Conservation (phyloP, 2,113 vertebrate species). For the Plestiodon gilberti region DNA sequence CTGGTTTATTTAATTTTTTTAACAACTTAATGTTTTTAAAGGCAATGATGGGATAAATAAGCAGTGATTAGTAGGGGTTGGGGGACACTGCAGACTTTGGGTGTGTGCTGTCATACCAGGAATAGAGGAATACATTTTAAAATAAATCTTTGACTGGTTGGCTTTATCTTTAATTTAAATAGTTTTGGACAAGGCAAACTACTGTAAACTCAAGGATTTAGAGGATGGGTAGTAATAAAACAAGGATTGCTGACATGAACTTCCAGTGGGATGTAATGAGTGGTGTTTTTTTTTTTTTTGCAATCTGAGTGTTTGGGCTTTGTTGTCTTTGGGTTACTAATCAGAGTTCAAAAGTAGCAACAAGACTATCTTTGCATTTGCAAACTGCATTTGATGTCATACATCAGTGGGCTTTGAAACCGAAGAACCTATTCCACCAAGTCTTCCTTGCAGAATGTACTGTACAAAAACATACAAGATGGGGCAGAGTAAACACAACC, state of each 20-base stretch:
- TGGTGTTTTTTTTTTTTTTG: background rate
- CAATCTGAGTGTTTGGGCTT: background rate
- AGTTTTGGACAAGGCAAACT: constrained; percentile 26
- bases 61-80: background rate
- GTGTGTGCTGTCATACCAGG: constrained; percentile 12
- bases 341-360: constrained; percentile 8
- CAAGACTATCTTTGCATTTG: constrained; percentile 1
- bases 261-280: background rate
- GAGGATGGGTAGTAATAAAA: constrained; percentile 16
- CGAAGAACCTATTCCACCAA: background rate
- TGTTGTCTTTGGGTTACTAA: background rate
- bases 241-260: background rate
- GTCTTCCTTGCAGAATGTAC: background rate
- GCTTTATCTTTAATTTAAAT: constrained; percentile 6
- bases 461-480: background rate
- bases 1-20: constrained; percentile 10
- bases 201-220: background rate
- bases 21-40: background rate
- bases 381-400: constrained; percentile 18
- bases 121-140: constrained; percentile 1
- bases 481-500: background rate
- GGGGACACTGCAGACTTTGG: background rate
- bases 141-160: background rate
- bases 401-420: background rate
- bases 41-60: background rate